phyloP scores from a whole-genome alignment of 2,113 vertebrate species.

The Cercocebus atys region DNA sequence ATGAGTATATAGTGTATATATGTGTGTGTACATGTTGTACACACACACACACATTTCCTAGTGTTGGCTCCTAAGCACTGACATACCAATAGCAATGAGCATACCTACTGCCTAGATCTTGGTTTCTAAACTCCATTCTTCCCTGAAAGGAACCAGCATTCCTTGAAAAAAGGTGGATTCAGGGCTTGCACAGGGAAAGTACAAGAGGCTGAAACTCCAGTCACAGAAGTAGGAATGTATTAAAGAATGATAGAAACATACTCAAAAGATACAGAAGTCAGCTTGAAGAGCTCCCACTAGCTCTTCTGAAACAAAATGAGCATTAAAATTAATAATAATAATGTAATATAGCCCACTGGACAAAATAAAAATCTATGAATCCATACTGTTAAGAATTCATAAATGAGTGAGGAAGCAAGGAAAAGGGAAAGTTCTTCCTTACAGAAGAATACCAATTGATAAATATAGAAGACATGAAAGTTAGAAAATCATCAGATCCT shows the following conservation, averaged over 20 bases:
- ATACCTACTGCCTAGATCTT: not conserved
- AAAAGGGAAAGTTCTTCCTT: not conserved
- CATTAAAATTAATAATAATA: not conserved
- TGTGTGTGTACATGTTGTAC: not conserved
- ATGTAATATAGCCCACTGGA: not conserved
- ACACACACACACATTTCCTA: not conserved
- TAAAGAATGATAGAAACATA: not conserved
- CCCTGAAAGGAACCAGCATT: not conserved
- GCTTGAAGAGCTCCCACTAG: not conserved
- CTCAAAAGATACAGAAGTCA: not conserved
- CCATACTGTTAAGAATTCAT: not conserved
- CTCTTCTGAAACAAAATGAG: not conserved
- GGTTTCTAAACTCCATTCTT: not conserved
- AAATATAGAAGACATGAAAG: not conserved
- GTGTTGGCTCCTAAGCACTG: not conserved
- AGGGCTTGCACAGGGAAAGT: not conserved
- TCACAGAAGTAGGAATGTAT: not conserved
- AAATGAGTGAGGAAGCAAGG: not conserved
- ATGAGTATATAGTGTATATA: not conserved
- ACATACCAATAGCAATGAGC: not conserved
- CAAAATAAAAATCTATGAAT: constrained; percentile 16
- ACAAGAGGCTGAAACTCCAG: not conserved
- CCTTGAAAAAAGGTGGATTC: not conserved
- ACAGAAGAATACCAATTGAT: not conserved
- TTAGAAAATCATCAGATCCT: not conserved